Conservation (phyloP, 2,113 vertebrate species). For the Oncorhynchus kisutch region DNA sequence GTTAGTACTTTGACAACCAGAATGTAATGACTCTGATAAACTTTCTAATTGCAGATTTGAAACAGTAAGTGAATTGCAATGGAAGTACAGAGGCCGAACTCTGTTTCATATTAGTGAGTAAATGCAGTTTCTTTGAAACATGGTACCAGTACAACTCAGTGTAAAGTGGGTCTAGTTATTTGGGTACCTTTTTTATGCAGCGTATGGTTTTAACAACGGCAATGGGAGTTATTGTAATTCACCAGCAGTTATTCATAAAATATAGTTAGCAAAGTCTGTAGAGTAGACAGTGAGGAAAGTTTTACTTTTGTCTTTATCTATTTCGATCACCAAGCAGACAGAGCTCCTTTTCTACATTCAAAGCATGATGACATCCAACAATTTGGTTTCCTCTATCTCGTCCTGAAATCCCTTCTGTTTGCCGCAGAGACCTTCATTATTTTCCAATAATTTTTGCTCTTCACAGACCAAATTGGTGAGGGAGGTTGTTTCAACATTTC, state of each 20-base stretch:
- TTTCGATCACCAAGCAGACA: background rate
- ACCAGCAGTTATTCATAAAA: conserved; percentile 1
- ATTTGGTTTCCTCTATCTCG: background rate
- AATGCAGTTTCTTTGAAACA: no score
- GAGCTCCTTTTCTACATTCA: background rate
- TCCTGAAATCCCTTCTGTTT: conserved; percentile 1
- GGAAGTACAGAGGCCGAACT: no score
- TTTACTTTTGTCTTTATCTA: background rate
- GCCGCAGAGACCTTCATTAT: conserved; percentile 14
- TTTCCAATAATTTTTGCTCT: conserved; percentile 30
- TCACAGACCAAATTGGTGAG: conserved; percentile 11
- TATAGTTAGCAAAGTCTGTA: background rate
- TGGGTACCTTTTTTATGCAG: no score
- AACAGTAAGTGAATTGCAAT: no score
- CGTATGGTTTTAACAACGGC: no score
- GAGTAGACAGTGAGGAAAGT: background rate
- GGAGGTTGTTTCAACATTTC: background rate
- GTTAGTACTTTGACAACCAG: no score
- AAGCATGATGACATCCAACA: background rate
- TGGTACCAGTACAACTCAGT: no score
- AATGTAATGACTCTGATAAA: no score
- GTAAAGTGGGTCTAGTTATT: no score
- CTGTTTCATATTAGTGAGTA: no score
- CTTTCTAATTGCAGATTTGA: no score
- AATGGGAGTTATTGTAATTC: background rate